Evolutionary conservation across 1,140 invertebrate genomes (phyloP), one percentile per base, ranked within the genome.

Genomic region (Anadara kagoshimensis): DNA sequence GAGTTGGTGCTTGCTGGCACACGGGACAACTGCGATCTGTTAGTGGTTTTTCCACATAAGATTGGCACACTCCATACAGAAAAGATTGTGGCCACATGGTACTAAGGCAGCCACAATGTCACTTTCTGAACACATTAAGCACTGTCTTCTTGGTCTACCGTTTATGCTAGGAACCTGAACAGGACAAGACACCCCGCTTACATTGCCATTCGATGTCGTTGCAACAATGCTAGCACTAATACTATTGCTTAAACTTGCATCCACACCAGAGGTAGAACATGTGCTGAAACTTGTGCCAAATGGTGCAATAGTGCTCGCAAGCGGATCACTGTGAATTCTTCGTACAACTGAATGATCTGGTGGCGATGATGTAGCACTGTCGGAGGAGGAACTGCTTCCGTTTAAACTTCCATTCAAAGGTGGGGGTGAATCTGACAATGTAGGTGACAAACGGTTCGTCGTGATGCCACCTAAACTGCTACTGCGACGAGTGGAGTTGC

Each of bases 51-150:
- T 92, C 91, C 85, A 93, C 93, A 97, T 93, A 73, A 94, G 92
- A 84, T 94, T 94, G 75, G 95, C 96, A 89, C 96, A 97, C 81
- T 97, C 95, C 91, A 96, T 91, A 89, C 96, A 97, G 91, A 97
- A 97, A 85, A 96, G 93, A 90, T 97, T 97, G 91, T 97, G 96
- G 65, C 96, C 96, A 90, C 96, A 97, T 47, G 96, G 96, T 47
- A 97, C 94, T 41, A 97, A 91, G 18, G 95, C 96, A 43, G 95
- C 94, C 49, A 94, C 95, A 16, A 97, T 94, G 83, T 96, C 94
- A 80, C 93, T 93, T 80, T 97, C 95, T 64, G 93, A 93, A 91
- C 96, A 97, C 57, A 97, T 93, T 71, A 93, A 91, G 90, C 96
- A 97, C 74, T 94, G 93, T 43, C 94, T 92, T 75, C 47, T 93